phyloP scores from a whole-genome alignment of 2,888 invertebrate species.

The Aelia acuminata region DNA sequence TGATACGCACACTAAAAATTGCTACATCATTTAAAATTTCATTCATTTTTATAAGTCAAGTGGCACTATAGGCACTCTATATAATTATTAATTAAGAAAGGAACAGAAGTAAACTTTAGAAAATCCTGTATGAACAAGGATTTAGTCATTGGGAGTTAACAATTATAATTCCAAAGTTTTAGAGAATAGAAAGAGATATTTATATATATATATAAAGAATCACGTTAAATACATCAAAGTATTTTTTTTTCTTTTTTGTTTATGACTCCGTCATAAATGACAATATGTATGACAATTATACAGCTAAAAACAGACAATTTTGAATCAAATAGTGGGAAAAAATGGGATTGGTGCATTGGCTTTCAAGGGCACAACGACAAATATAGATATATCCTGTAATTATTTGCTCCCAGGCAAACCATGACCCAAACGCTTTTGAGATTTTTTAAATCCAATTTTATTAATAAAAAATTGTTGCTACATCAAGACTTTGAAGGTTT shows the following conservation, averaged over 20 bases:
- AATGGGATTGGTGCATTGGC: conserved; percentile 52
- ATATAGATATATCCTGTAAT: conserved; percentile 52
- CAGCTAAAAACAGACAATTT: conserved; percentile 59
- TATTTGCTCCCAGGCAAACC: conserved; percentile 62
- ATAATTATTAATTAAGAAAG: not conserved
- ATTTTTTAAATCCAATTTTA: conserved; percentile 55
- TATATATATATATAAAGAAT: conserved; percentile 47
- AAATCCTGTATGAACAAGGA: conserved; percentile 49
- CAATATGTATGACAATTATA: conserved; percentile 62
- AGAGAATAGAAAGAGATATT: conserved; percentile 51
- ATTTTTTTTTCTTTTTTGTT: conserved; percentile 48
- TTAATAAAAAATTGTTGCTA: conserved; percentile 60
- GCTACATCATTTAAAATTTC: conserved; percentile 38
- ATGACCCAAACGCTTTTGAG: conserved; percentile 53
- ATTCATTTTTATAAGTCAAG: not conserved
- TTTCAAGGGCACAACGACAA: conserved; percentile 51
- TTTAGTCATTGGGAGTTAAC: conserved; percentile 49
- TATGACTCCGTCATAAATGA: conserved; percentile 60
- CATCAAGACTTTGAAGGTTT: conserved; percentile 58
- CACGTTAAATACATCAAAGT: conserved; percentile 49
- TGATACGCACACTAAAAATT: conserved; percentile 51
- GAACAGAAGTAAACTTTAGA: conserved; percentile 44
- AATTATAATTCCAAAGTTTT: conserved; percentile 51
- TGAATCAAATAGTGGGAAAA: conserved; percentile 54
- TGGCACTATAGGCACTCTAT: conserved; percentile 47